Base-by-base conservation (phyloP, 2,113 vertebrate species). In the Lynx canadensis region DNA sequence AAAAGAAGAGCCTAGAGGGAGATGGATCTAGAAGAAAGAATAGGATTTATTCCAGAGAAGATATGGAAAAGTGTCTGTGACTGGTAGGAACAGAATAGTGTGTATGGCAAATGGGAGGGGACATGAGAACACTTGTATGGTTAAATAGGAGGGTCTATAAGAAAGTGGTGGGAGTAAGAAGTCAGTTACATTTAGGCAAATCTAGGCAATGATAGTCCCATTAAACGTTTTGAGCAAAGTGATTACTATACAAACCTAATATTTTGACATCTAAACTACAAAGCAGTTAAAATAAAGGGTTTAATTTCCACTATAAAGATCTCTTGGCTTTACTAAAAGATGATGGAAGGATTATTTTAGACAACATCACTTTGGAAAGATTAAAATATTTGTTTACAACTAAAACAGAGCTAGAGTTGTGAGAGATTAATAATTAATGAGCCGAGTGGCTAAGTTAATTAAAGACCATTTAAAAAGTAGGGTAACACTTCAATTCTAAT, bases 391-490 rank as follows among this genome's bases (percentile, higher is more conserved):
- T 94, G 33, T 69, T 89, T 88, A 57, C 65, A 89, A 83, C 33
- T 60, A 69, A 78, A 68, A 91, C 55, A 27, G 15, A 60, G 57
- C 21, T 23, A 60, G 41, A 76, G 41, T 48, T 78, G 27, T 76
- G 74, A 78, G 66, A 71, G 29, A 18, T 52, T 14, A 52, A 92
- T 80, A 69, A 82, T 36, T 84, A 48, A 78, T 45, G 23, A 94
- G n/a, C n/a, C 71, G 52, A 81, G 60, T 63, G 87, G 45, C 27
- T 52, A 38, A 76, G 5, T 86, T 60, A 91, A 81, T 86, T 86
- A 91, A 86, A 90, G 81, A 81, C 81, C 45, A 81, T 50, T 80
- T 69, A 27, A 57, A 96, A 87, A 41, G 48, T 38, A 92, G 69
- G 31, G 71, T 45, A 88, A 38, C 33, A 86, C 4, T 76, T 12